These are phyloP conservation scores for Uloborus plumipes DNA, from an alignment of 2,888 invertebrate genomes.

Conservation along the genomic window DNA sequence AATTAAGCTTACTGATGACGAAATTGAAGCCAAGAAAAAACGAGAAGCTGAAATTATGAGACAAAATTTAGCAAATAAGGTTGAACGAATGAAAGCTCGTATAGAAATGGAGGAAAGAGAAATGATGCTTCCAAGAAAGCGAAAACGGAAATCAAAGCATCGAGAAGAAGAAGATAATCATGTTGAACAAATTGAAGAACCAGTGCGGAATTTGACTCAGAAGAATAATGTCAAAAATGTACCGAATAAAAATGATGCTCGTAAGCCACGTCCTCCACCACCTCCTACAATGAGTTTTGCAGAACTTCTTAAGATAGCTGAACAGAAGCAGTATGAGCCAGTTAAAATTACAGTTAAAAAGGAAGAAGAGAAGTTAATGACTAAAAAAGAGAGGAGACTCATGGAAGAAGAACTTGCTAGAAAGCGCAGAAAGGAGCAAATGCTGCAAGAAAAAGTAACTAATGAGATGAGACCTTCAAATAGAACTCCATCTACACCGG, in stretches of 20 bases:
- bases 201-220: not conserved
- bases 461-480: slow-evolving; percentile 16
- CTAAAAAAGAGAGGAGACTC: slow-evolving; percentile 58
- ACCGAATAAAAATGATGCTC: slow-evolving; percentile 7
- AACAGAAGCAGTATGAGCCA: slow-evolving; percentile 84
- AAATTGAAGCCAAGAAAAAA: slow-evolving; percentile 53
- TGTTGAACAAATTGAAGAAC: slow-evolving; percentile 17
- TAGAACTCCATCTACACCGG: not conserved
- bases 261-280: slow-evolving; percentile 17
- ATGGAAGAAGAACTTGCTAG: slow-evolving; percentile 50
- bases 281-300: slow-evolving; percentile 86
- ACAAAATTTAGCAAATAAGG: slow-evolving; percentile 41
- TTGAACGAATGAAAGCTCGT: slow-evolving; percentile 63
- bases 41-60: slow-evolving; percentile 53
- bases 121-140: slow-evolving; percentile 42
- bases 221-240: slow-evolving; percentile 5
- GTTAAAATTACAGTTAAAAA: slow-evolving; percentile 70
- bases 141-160: slow-evolving; percentile 54
- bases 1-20: slow-evolving; percentile 61
- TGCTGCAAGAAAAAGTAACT: not conserved
- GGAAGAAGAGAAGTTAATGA: slow-evolving; percentile 56
- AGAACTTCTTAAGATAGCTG: slow-evolving; percentile 84
- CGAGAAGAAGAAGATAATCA: slow-evolving; percentile 4
- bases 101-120: slow-evolving; percentile 63
- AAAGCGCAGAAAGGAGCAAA: slow-evolving; percentile 18